Percentiles rank a stretch among this genome's conserved stretches.
phyloP scores from a whole-genome alignment of 2,797 vertebrate genomes.

The Anableps anableps region DNA sequence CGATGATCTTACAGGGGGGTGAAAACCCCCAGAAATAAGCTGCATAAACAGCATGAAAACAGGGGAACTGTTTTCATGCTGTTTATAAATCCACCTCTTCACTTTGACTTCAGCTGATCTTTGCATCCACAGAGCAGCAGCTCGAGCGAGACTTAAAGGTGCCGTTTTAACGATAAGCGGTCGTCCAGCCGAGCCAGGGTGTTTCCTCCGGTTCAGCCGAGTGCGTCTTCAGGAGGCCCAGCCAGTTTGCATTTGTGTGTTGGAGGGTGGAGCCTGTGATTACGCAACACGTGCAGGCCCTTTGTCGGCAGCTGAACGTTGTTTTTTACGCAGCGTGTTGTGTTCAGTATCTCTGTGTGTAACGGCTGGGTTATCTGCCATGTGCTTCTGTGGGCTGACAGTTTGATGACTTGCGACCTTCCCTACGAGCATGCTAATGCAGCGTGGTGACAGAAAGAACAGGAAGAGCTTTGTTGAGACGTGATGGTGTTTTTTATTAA shows the following conservation, averaged over 20 bases:
- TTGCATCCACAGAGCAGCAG: conserved; percentile 18
- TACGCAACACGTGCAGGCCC: conserved; percentile 71
- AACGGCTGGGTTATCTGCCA: conserved; percentile 49
- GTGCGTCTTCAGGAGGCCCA: conserved; percentile 49
- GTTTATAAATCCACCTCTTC: conserved; percentile 19
- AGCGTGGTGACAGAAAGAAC: conserved; percentile 14
- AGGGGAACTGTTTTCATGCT: conserved; percentile 13
- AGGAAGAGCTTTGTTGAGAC: conserved; percentile 1
- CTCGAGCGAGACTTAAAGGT: conserved; percentile 43
- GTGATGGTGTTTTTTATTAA: conserved; percentile 17
- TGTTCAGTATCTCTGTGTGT: conserved; percentile 38
- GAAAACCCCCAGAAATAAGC: not conserved
- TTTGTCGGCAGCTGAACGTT: conserved; percentile 62
- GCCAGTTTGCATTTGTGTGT: conserved; percentile 20
- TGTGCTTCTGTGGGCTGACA: conserved; percentile 36
- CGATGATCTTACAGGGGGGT: not conserved
- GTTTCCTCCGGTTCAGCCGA: conserved; percentile 1
- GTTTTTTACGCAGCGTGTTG: conserved; percentile 62
- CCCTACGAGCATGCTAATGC: conserved; percentile 14
- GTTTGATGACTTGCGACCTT: conserved; percentile 37
- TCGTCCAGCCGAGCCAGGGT: conserved; percentile 12
- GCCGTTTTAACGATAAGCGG: conserved; percentile 26
- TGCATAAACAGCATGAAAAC: not conserved
- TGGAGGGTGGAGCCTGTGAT: conserved; percentile 66
- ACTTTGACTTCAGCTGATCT: conserved; percentile 38